Conservation (phyloP, 2,888 invertebrate species). For the Galerucella pusilla region DNA sequence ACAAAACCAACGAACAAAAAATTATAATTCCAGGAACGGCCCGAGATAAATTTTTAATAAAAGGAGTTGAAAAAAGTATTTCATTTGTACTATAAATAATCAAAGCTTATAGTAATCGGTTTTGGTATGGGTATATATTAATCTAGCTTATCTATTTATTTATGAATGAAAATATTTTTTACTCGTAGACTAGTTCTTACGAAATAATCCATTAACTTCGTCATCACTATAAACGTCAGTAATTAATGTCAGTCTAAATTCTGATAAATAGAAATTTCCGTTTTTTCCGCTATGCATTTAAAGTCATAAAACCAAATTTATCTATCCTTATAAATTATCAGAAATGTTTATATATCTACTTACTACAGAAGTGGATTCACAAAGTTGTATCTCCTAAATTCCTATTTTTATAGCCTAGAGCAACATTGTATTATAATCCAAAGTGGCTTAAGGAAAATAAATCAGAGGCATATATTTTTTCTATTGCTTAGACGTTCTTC, state of each 20-base stretch:
- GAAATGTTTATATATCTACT: constrained; percentile 14
- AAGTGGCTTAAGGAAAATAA: no score
- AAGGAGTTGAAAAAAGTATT: no score
- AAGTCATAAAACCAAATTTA: constrained; percentile 19
- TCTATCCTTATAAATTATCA: neutral
- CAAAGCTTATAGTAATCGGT: no score
- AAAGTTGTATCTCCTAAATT: no score
- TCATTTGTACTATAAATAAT: no score
- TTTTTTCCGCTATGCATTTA: constrained; percentile 7
- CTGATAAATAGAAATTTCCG: constrained; percentile 13
- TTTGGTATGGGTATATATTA: no score
- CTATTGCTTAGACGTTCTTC: no score
- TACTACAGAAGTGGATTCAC: neutral
- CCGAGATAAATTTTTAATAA: neutral
- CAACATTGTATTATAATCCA: no score
- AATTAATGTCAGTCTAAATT: constrained; percentile 5
- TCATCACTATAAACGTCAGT: neutral
- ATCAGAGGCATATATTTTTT: no score
- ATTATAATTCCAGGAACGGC: neutral
- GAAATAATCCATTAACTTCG: neutral
- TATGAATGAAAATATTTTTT: neutral
- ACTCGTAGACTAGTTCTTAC: constrained; percentile 8
- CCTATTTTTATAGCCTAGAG: no score
- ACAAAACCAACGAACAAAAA: neutral
- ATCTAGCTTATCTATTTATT: no score